Evolutionary conservation across 2,888 invertebrate species (phyloP), one percentile per base, ranked within the genome.

Genomic region (Rotaria macrura): DNA sequence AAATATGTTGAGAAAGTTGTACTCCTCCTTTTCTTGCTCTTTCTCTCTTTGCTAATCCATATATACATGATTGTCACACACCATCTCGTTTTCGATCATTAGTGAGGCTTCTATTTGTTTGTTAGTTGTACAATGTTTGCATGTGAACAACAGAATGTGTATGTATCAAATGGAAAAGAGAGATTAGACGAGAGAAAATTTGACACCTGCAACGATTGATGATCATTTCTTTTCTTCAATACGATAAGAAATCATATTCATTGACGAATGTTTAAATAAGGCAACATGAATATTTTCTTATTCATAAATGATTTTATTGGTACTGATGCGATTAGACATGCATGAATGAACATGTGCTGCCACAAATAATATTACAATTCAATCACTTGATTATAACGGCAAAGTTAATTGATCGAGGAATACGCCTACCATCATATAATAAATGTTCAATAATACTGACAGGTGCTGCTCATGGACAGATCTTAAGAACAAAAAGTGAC

Each of bases 151-250:
- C 34, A 65, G 34, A 25, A 23, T 65, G 20, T 34, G 20, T 65
- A 65, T 65, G 34, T 65, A 65, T 65, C 65, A 20, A 65, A 65
- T 65, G 65, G 34, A 65, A 65, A 65, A 34, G 65, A 65, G 34
- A 65, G 65, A 65, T 65, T 65, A 65, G 65, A 65, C 65, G 65
- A 65, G 65, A 65, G 65, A 65, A 65, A 65, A 65, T 65, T 65
- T 65, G 65, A 65, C 65, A 65, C 65, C 65, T 65, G 65, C 65
- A 65, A 65, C 65, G 65, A 65, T 65, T 65, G 65, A 65, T 65
- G 65, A 65, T 65, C 65, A 65, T 29, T 65, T 65, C 25, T 25
- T 54, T 54, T 25, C 7, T 54, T 65, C 65, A 65, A 65, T 34
- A 65, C 65, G 65, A 65, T 65, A 65, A 65, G 65, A 65, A 65